Evolutionary conservation across 1,140 invertebrate genomes (phyloP).

Genomic region (Lineus longissimus): DNA sequence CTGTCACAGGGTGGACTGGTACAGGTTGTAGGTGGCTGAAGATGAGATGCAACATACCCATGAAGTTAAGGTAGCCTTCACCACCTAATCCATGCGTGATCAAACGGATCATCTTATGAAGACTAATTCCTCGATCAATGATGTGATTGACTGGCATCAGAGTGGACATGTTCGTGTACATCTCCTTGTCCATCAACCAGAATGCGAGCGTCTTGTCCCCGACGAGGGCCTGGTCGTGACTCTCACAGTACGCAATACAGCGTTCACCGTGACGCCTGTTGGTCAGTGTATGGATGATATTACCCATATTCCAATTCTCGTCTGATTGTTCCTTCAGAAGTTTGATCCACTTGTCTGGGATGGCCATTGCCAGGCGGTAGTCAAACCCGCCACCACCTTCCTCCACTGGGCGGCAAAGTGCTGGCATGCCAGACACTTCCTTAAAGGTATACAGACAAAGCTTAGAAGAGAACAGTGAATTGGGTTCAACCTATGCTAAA

Average conservation of each 20-base stretch:
- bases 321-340: constrained; percentile 66
- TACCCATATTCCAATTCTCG: constrained; percentile 91
- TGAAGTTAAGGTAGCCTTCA: constrained; percentile 98
- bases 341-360: constrained; percentile 99
- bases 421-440: constrained; percentile 99
- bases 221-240: constrained; percentile 96
- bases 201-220: constrained; percentile 98
- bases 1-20: no score
- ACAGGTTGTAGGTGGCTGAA: no score
- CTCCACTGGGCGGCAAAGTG: constrained; percentile 80
- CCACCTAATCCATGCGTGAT: constrained; percentile 91
- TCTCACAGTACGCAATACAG: constrained; percentile 94
- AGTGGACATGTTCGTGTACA: constrained; percentile 93
- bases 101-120: constrained; percentile 96
- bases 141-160: constrained; percentile 64
- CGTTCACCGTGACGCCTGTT: constrained; percentile 95
- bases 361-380: constrained; percentile 95
- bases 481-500: no score
- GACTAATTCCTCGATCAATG: constrained; percentile 85
- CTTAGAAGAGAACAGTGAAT: no score
- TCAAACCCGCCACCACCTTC: constrained; percentile 97
- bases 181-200: constrained; percentile 99
- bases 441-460: constrained; percentile 35
- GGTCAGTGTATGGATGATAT: constrained; percentile 89
- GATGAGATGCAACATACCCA: constrained; percentile 69